Evolutionary conservation across 1,140 invertebrate genomes (phyloP), one percentile per base, ranked within the genome.

Genomic region (Lamellibrachia luymesi): DNA sequence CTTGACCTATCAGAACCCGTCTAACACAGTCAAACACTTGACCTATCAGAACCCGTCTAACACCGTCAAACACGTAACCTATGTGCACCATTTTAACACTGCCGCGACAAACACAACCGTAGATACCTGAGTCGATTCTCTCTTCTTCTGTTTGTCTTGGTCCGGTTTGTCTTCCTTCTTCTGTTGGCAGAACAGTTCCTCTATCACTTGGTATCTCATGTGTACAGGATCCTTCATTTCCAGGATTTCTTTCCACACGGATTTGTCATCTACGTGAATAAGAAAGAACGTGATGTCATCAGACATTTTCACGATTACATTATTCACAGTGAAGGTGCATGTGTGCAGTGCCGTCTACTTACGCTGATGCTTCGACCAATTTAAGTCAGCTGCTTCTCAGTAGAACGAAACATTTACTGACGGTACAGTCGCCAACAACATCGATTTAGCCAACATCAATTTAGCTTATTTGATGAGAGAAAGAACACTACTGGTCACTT

Each of bases 241-340:
- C 0, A 98, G 98, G 49, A 99, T 98, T 92, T 98, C 97, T 0
- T 98, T 98, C 99, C 99, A 99, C 94, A 99, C 98, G 96, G 92
- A 27, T 51, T 99, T 99, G 93, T 98, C 95, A 98, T 98, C 90
- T 97, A 80, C 13, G 13, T 22, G 64, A 80, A 17, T 96, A 52
- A 49, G 91, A 38, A 94, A 91, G 17, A 93, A 92, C 56, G 90
- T 90, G 49, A 50, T 93, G n/a, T 89, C 92, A 17, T 94, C 94
- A 22, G 94, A 93, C 13, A 8, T 80, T 10, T 80, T 6, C 6
- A 56, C 52, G 13, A 56, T 13, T 6, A 56, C 52, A 56, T 6
- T 95, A 56, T 56, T 56, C 38, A 38, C 38, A 38, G 38, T 38
- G 38, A 38, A 38, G 38, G 38, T 38, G 38, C 38, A 38, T 38